A percentile compares a stretch with the other conserved stretches of the same genome.
phyloP scores from a whole-genome alignment of 1,140 invertebrate species.

The Halyomorpha halys region DNA sequence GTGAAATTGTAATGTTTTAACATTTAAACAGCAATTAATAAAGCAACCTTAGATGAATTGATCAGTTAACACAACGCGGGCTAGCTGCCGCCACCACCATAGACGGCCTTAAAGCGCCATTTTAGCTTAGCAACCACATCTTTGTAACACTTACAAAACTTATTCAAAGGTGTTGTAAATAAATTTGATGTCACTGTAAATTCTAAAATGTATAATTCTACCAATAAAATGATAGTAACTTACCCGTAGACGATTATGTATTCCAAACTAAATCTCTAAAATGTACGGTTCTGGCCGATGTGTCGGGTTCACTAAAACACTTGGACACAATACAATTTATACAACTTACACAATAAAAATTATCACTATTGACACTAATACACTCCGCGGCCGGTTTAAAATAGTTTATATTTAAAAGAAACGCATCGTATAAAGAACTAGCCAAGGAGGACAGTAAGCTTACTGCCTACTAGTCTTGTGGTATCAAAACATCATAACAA shows the following conservation, averaged over 20 bases:
- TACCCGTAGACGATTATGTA: background rate
- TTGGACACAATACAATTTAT: background rate
- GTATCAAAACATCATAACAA: slow-evolving; percentile 11
- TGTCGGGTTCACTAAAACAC: no score
- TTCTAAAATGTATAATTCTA: no score
- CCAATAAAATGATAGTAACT: no score
- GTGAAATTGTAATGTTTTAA: no score
- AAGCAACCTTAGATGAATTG: slow-evolving; percentile 15
- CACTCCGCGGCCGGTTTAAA: background rate
- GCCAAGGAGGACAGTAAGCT: background rate
- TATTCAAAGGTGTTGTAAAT: background rate
- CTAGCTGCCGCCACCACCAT: background rate
- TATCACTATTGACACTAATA: background rate
- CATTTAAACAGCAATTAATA: background rate
- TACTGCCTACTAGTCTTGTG: background rate
- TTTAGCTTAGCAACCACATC: slow-evolving; percentile 3
- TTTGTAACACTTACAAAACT: background rate
- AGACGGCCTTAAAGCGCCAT: slow-evolving; percentile 9
- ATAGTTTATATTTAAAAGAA: background rate
- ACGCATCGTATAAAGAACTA: background rate
- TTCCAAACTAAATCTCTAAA: slow-evolving; percentile 13
- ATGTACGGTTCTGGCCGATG: no score
- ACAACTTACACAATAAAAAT: background rate
- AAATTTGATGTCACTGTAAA: no score
- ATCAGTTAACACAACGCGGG: background rate